A percentile compares a stretch with the other conserved stretches of the same genome.
phyloP scores from a whole-genome alignment of 2,113 vertebrate species.

The Microtus pennsylvanicus region DNA sequence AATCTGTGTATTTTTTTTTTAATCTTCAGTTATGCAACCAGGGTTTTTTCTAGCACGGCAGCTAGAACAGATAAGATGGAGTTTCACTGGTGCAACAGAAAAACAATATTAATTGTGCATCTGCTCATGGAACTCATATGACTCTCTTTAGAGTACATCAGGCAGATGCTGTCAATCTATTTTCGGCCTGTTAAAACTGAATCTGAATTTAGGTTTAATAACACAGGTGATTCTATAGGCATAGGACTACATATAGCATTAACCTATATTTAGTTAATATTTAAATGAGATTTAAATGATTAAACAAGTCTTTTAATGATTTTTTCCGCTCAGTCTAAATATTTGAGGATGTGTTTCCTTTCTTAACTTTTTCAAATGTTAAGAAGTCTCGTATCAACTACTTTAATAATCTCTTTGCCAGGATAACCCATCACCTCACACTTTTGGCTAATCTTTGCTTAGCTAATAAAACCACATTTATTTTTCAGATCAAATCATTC shows the following conservation, averaged over 20 bases:
- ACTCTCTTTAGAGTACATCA: neutral
- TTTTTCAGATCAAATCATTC: neutral
- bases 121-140: neutral
- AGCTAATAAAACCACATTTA: neutral
- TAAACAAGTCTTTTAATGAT: neutral
- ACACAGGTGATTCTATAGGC: neutral
- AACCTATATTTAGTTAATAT: neutral
- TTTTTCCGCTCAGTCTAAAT: neutral
- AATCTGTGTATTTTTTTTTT: neutral
- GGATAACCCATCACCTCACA: rapidly evolving
- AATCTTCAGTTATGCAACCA: neutral
- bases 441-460: neutral
- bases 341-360: neutral
- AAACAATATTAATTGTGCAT: neutral
- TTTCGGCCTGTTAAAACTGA: neutral
- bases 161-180: neutral
- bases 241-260: neutral
- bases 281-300: neutral
- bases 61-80: neutral
- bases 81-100: neutral
- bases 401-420: neutral
- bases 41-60: neutral
- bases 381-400: neutral
- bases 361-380: neutral
- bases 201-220: neutral